These are phyloP conservation scores for Paralichthys olivaceus DNA, from an alignment of 2,113 vertebrate genomes.

Conservation along the genomic window DNA sequence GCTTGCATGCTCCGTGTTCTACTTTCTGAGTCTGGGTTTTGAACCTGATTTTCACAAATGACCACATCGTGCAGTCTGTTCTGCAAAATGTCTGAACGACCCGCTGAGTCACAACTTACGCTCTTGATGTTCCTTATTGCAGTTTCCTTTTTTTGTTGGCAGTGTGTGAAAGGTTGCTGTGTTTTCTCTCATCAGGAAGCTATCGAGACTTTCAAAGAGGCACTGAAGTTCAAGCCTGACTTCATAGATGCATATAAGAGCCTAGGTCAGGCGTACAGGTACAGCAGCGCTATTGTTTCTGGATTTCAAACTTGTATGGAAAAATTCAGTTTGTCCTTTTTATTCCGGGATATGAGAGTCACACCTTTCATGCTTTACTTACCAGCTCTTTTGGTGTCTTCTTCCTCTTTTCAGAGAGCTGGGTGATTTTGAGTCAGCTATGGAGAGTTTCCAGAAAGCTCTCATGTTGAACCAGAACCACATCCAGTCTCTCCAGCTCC, in stretches of 20 bases:
- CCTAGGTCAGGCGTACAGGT: slow-evolving; percentile 98
- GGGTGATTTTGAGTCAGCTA: slow-evolving; percentile 95
- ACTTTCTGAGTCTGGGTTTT: no score
- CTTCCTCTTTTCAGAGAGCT: slow-evolving; percentile 85
- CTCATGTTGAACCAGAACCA: slow-evolving; percentile 97
- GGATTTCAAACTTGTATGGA: not conserved
- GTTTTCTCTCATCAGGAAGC: slow-evolving; percentile 86
- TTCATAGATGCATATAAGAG: slow-evolving; percentile 99
- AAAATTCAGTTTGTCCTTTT: not conserved
- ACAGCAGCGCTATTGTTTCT: not conserved
- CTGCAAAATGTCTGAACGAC: no score
- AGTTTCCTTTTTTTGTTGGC: slow-evolving; percentile 20
- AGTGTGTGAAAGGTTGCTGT: not conserved
- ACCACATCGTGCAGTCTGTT: no score
- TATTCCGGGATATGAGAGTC: not conserved
- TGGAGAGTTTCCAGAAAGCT: slow-evolving; percentile 97
- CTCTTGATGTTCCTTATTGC: not conserved
- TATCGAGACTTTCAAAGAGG: slow-evolving; percentile 97
- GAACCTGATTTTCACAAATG: no score
- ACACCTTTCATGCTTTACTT: not conserved
- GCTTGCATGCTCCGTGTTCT: no score
- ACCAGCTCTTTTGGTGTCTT: not conserved
- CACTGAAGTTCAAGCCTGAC: slow-evolving; percentile 93
- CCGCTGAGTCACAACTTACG: not conserved
- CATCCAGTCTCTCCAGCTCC: slow-evolving; percentile 94